Base-by-base conservation (phyloP, 2,113 vertebrate genomes). In the Colaptes auratus region DNA sequence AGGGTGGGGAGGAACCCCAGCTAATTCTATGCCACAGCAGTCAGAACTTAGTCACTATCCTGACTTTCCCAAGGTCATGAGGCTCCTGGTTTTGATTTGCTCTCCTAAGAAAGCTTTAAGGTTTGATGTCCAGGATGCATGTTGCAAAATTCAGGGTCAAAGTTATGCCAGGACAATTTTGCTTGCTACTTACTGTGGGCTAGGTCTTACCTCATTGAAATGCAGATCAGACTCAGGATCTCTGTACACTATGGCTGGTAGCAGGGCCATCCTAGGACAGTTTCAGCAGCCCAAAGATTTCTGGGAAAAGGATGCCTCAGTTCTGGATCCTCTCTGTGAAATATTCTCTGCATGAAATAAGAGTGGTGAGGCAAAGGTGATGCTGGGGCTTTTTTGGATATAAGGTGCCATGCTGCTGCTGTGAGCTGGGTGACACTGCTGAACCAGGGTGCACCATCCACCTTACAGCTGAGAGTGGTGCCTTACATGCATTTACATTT, bases 331-430 rank as follows among this genome's bases (percentile, higher is more conserved):
- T 24, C 6, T 44, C 31, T 73, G 21, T 77, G 66, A n/a, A 73
- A 52, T 36, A 18, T 4, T 42, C 16, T 75, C 27, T 66, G 15
- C 7, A 44, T 16, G 44, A 12, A 80, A 28, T 13, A 74, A 61
- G 50, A 63, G 35, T 0, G 6, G 7, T 4, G 19, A 77, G 20
- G 20, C 15, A 44, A 24, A 82, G 31, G 46, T 0, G 5, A n/a
- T 17, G 15, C n/a, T 0, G 1, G 30, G 20, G 15, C 2, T 63
- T 6, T 6, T 39, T 39, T n/a, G 16, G 20, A 13, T 7, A 3
- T 17, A 11, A 39, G 5, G 1, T 48, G 13, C 18, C 28, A 27
- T 1, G 0, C 12, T n/a, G 33, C 55, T 83, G 39, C 31, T 89
- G 27, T 44, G 31, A 73, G 33, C 46, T 78, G 58, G 35, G 7